Evolutionary conservation across 2,797 vertebrate genomes (phyloP).

Genomic region (Poliocrania exsul): DNA sequence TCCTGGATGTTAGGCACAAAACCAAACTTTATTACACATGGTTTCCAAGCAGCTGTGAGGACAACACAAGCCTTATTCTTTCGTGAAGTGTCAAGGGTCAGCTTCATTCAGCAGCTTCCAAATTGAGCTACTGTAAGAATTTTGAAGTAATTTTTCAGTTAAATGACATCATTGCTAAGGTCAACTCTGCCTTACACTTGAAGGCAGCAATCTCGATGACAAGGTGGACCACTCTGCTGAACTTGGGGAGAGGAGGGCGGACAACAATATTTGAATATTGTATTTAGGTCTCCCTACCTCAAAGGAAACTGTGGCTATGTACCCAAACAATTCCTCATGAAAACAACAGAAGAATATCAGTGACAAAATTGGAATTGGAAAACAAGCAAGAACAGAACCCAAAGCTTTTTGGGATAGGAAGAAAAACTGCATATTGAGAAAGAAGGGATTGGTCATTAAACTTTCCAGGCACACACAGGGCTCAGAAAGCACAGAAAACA

Average conservation of each 20-base stretch:
- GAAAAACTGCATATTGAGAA: constrained; percentile 59
- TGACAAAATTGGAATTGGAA: constrained; percentile 32
- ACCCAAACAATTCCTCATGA: neutral
- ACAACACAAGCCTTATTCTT: constrained; percentile 68
- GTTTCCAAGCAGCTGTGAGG: constrained; percentile 65
- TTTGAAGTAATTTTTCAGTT: constrained; percentile 35
- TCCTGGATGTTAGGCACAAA: constrained; percentile 42
- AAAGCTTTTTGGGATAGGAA: constrained; percentile 47
- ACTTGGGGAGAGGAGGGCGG: neutral
- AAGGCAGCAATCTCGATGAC: neutral
- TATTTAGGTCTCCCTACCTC: neutral
- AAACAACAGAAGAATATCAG: neutral
- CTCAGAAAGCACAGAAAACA: constrained; percentile 69
- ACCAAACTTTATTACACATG: constrained; percentile 54
- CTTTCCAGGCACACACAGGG: constrained; percentile 66
- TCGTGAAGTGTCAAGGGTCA: constrained; percentile 36
- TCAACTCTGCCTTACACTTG: neutral
- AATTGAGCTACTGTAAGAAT: constrained; percentile 59
- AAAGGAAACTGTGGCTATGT: neutral
- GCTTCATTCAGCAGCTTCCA: constrained; percentile 57
- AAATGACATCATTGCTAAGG: neutral
- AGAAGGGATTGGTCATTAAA: constrained; percentile 54
- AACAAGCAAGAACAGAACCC: constrained; percentile 46
- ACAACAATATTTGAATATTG: neutral
- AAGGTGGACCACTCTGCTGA: neutral